phyloP scores from a whole-genome alignment of 2,113 vertebrate genomes.

The Peucedramus taeniatus region DNA sequence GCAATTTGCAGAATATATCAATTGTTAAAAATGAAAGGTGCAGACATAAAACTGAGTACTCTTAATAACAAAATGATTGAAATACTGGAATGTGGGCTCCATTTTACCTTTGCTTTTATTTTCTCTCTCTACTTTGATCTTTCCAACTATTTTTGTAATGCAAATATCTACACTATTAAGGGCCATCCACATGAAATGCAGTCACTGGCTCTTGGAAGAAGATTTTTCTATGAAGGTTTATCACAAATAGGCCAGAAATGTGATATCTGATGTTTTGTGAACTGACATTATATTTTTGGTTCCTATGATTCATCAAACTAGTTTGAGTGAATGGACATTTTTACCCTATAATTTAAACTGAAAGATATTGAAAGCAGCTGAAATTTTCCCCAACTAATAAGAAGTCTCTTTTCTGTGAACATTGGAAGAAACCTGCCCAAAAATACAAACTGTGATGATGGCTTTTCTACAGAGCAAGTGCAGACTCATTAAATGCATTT shows the following conservation, averaged over 20 bases:
- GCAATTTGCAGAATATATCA: not conserved
- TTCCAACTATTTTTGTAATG: not conserved
- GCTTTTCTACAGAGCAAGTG: not conserved
- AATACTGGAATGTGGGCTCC: not conserved
- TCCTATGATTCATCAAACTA: constrained; percentile 21
- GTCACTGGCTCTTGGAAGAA: not conserved
- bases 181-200: not conserved
- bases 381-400: not conserved
- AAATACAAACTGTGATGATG: not conserved
- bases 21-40: constrained; percentile 32
- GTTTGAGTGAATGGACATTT: constrained; percentile 6
- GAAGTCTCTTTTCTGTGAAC: not conserved
- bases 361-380: constrained; percentile 15
- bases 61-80: not conserved
- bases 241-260: not conserved
- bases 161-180: not conserved
- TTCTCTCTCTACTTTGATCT: not conserved
- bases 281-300: constrained; percentile 1
- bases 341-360: constrained; percentile 33
- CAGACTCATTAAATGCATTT: not conserved
- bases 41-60: not conserved
- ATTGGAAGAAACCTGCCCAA: not conserved
- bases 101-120: not conserved
- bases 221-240: not conserved
- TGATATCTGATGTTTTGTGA: not conserved